Evolutionary conservation across 1,140 invertebrate genomes (phyloP), one percentile per base, ranked within the genome.

Genomic region (Sycophila sp.): DNA sequence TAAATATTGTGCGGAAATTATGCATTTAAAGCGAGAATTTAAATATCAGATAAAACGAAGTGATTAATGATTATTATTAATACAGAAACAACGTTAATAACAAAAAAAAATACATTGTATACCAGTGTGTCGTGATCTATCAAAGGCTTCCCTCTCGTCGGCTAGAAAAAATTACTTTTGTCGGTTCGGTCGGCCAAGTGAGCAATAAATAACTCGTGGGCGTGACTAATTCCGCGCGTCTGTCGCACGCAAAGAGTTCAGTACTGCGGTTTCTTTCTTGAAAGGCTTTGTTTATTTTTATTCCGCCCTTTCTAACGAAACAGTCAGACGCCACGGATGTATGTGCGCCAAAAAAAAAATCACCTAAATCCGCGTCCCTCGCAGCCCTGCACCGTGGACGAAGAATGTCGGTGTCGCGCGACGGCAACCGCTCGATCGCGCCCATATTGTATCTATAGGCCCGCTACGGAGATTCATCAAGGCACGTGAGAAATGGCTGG

Each of bases 171-270:
- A 69, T 53, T 45, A 69, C 68, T 63, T n/a, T 63, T 55, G 56
- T 53, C 45, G 42, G 67, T 28, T 45, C 17, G 58, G 17, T 32
- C 34, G 34, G 30, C 28, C 22, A 64, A 70, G 59, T 47, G 51
- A 56, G 62, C 62, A 66, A 71, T 71, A 71, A 71, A 71, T 71
- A 71, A 71, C 69, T 60, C 19, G 53, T 71, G 63, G 69, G 69
- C 69, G 69, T 71, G 68, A 62, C 67, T 55, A 55, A 69, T 69
- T 69, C 40, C 11, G 22, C 17, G 15, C 36, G 59, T 45, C 32
- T 64, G 60, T 58, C 68, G n/a, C n/a, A 56, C 40, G 26, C 40
- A 30, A 38, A 62, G 40, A 36, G 11, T 22, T 19, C 10, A 24
- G n/a, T 22, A 22, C 10, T 13, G 24, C 32, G 38, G 17, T 13